These are phyloP conservation scores for Zaprionus capensis DNA, from an alignment of 1,140 invertebrate genomes.

Conservation along the genomic window DNA sequence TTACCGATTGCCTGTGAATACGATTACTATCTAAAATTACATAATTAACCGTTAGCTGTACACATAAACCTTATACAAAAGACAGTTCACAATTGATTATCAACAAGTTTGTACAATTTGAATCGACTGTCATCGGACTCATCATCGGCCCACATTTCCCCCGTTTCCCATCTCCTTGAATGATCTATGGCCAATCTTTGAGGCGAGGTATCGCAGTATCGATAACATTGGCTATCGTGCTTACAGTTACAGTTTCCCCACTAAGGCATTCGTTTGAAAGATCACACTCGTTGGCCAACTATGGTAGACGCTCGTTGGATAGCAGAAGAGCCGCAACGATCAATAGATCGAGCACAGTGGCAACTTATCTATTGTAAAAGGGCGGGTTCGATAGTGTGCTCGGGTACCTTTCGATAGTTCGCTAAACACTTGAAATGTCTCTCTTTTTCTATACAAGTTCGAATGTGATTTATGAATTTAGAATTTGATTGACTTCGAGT, in stretches of 20 bases:
- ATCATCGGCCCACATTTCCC: not conserved
- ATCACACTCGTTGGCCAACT: slow-evolving; percentile 46
- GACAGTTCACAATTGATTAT: slow-evolving; percentile 43
- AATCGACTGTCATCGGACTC: slow-evolving; percentile 6
- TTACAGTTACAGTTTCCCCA: slow-evolving; percentile 38
- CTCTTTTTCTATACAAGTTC: not conserved
- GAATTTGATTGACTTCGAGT: not conserved
- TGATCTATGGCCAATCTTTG: not conserved
- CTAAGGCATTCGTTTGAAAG: slow-evolving; percentile 53
- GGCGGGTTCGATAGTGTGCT: not conserved
- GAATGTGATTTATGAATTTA: not conserved
- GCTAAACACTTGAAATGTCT: no score
- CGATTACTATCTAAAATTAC: slow-evolving; percentile 17
- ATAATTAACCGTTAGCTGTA: slow-evolving; percentile 42
- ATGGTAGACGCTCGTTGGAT: slow-evolving; percentile 13
- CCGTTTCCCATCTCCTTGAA: not conserved
- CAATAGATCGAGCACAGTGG: not conserved
- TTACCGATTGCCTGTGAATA: not conserved
- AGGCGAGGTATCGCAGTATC: slow-evolving; percentile 1
- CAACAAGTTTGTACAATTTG: slow-evolving; percentile 45
- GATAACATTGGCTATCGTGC: not conserved
- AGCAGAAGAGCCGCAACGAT: not conserved
- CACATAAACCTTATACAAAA: slow-evolving; percentile 27
- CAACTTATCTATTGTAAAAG: not conserved
- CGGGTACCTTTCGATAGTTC: not conserved